Evolutionary conservation across 2,888 invertebrate species (phyloP).

Genomic region (Galerucella nymphaeae): DNA sequence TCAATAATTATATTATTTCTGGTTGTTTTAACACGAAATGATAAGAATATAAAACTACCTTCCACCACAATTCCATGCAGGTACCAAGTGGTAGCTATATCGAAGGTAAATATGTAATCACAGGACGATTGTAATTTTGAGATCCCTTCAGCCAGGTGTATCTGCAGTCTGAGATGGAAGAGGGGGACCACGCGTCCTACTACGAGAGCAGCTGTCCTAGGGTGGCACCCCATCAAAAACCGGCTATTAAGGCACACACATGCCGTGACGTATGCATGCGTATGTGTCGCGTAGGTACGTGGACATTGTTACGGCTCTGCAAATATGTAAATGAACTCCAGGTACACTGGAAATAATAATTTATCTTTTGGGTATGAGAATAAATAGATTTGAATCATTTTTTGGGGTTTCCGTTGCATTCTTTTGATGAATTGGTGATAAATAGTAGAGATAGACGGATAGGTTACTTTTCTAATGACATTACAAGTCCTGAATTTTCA

Average conservation of each 20-base stretch:
- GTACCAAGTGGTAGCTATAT: constrained; percentile 41
- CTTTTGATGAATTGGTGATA: too few species aligned
- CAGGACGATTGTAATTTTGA: constrained; percentile 50
- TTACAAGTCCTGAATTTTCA: too few species aligned
- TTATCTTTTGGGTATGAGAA: neutral
- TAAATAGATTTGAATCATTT: too few species aligned
- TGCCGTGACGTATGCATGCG: constrained; percentile 60
- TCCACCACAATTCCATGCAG: constrained; percentile 42
- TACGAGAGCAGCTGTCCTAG: constrained; percentile 57
- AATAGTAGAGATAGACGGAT: too few species aligned
- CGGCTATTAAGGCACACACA: constrained; percentile 58
- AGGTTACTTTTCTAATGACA: too few species aligned
- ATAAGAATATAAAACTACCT: constrained; percentile 24
- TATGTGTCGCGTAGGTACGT: constrained; percentile 57
- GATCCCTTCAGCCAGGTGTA: constrained; percentile 49
- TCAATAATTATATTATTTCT: neutral
- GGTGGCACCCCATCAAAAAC: constrained; percentile 57
- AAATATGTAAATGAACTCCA: constrained; percentile 47
- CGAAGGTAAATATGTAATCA: constrained; percentile 48
- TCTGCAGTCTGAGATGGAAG: constrained; percentile 28
- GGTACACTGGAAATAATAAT: neutral
- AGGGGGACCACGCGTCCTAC: constrained; percentile 44
- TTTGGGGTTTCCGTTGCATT: too few species aligned
- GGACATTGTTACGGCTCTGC: constrained; percentile 43
- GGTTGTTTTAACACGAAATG: neutral